Conservation (phyloP, 2,797 vertebrate species). For the Apodemus agrarius region DNA sequence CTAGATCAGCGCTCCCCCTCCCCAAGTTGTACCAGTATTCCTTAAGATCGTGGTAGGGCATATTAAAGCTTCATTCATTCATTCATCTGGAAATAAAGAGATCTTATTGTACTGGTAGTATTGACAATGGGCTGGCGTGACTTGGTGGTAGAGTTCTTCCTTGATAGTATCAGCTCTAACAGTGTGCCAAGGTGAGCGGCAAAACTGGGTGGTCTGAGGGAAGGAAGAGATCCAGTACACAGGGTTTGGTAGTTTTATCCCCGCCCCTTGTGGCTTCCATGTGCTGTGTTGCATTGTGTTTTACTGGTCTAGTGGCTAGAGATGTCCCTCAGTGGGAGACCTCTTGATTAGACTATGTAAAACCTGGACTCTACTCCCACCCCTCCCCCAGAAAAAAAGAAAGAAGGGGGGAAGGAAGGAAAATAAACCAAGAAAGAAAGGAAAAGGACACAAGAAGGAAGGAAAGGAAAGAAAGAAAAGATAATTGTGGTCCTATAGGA, state of each 20-base stretch:
- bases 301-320: neutral
- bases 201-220: neutral
- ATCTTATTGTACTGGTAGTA: neutral
- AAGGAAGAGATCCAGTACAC: too few species aligned
- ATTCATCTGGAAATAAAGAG: neutral
- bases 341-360: neutral
- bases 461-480: neutral
- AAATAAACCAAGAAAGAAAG: neutral
- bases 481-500: neutral
- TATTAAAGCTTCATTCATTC: constrained; percentile 31
- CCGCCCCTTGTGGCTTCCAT: neutral
- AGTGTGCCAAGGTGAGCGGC: neutral
- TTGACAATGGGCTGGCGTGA: neutral
- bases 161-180: neutral
- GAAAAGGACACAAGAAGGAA: too few species aligned
- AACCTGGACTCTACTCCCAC: neutral
- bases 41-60: neutral
- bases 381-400: too few species aligned
- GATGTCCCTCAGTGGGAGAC: neutral
- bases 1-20: neutral
- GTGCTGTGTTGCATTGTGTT: neutral
- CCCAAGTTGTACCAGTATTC: neutral
- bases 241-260: neutral
- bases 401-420: too few species aligned
- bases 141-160: neutral